phyloP scores from a whole-genome alignment of 2,113 vertebrate species.

The Saccopteryx leptura region DNA sequence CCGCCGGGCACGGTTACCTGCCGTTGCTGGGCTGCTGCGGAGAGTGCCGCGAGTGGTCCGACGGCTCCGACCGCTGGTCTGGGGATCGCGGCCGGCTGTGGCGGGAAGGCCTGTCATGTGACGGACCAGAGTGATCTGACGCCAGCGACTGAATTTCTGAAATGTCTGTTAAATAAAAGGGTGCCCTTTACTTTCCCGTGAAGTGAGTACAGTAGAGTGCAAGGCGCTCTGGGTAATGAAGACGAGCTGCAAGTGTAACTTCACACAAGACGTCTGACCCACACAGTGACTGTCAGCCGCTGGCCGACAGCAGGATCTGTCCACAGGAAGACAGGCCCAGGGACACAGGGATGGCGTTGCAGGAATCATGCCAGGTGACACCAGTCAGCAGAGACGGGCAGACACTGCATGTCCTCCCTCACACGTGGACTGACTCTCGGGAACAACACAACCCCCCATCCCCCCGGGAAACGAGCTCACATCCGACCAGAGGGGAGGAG shows the following conservation, averaged over 20 bases:
- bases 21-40: constrained; percentile 97
- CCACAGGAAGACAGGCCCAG: background rate
- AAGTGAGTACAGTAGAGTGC: constrained; percentile 82
- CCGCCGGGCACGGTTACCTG: constrained; percentile 90
- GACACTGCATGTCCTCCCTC: background rate
- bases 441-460: background rate
- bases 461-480: too few relatives aligned
- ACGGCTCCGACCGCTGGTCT: constrained; percentile 97
- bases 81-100: constrained; percentile 97
- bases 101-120: constrained; percentile 95
- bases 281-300: constrained; percentile 50
- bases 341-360: background rate
- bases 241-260: constrained; percentile 75
- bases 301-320: background rate
- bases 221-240: constrained; percentile 72
- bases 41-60: constrained; percentile 97
- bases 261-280: constrained; percentile 67
- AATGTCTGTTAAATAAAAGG: constrained; percentile 94
- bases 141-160: constrained; percentile 99
- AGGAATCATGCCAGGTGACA: background rate
- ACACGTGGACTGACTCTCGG: background rate
- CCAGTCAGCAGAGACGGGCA: background rate
- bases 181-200: constrained; percentile 72
- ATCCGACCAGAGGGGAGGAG: background rate
- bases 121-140: constrained; percentile 98